Conservation (phyloP, 2,888 invertebrate species). For the Corbicula japonica region DNA sequence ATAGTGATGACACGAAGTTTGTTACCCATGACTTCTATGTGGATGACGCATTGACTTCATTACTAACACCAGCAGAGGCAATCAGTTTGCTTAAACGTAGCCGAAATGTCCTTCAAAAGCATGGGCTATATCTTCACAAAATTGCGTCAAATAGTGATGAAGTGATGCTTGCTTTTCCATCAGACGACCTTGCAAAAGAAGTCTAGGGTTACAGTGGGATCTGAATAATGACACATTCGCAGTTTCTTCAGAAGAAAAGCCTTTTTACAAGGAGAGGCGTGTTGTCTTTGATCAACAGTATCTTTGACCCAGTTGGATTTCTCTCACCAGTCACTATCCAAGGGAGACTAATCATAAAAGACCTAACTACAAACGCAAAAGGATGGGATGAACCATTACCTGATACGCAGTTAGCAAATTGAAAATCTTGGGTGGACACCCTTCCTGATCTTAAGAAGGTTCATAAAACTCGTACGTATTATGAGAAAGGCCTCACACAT, state of each 20-base stretch:
- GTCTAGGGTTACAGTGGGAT: slow-evolving; percentile 37
- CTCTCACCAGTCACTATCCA: slow-evolving; percentile 22
- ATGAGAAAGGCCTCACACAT: not conserved
- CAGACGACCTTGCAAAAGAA: slow-evolving; percentile 52
- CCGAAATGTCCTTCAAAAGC: slow-evolving; percentile 4
- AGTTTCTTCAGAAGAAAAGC: slow-evolving; percentile 9
- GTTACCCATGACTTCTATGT: slow-evolving; percentile 28
- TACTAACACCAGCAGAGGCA: slow-evolving; percentile 13
- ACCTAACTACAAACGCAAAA: too few relatives aligned
- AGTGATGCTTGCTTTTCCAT: slow-evolving; percentile 51
- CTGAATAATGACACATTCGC: slow-evolving; percentile 32
- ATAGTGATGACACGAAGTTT: slow-evolving; percentile 1
- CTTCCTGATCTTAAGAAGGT: slow-evolving; percentile 17
- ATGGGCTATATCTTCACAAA: not conserved
- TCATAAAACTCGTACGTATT: not conserved
- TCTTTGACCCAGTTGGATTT: slow-evolving; percentile 49
- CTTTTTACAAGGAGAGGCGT: slow-evolving; percentile 38
- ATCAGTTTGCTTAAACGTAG: too few relatives aligned
- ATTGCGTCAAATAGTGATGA: slow-evolving; percentile 45
- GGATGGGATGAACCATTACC: slow-evolving; percentile 50
- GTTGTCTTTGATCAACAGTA: slow-evolving; percentile 34
- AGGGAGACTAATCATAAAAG: slow-evolving; percentile 28
- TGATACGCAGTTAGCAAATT: not conserved
- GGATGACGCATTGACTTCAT: slow-evolving; percentile 31
- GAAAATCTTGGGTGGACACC: slow-evolving; percentile 31